A percentile compares a stretch with the other conserved stretches of the same genome.
Conservation (phyloP, 2,797 vertebrate genomes). For the Bradypodion pumilum region DNA sequence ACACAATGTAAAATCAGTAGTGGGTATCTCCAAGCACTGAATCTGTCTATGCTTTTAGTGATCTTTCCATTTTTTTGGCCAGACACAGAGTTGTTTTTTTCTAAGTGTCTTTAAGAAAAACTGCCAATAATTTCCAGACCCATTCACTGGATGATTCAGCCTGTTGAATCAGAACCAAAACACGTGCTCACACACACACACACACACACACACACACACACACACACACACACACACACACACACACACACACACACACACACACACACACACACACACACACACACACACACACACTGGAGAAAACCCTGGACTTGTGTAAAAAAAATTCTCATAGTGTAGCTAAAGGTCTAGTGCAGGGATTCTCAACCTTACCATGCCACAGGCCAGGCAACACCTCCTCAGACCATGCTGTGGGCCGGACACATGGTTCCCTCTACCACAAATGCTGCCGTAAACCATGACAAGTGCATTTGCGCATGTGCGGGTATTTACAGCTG, state of each 20-base stretch:
- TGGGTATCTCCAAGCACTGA: not conserved
- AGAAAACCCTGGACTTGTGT: not conserved
- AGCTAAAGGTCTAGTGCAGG: too few species aligned
- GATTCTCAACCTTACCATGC: too few species aligned
- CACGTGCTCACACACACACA: not conserved
- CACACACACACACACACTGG: too few species aligned
- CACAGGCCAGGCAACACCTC: too few species aligned
- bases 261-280: too few species aligned
- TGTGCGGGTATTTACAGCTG: too few species aligned
- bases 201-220: not conserved
- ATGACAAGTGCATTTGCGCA: too few species aligned
- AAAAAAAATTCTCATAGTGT: not conserved
- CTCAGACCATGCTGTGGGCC: too few species aligned
- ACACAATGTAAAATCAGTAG: constrained; percentile 1
- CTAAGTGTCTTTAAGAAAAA: not conserved
- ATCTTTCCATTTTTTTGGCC: constrained; percentile 7
- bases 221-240: too few species aligned
- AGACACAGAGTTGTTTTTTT: not conserved
- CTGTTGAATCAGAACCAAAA: constrained; percentile 20
- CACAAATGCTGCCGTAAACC: too few species aligned
- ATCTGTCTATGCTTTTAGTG: constrained; percentile 19
- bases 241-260: not conserved
- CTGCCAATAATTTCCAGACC: constrained; percentile 28
- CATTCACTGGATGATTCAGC: constrained; percentile 5
- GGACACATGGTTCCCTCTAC: too few species aligned